phyloP scores from a whole-genome alignment of 2,888 invertebrate species.

The Notodonta dromedarius region DNA sequence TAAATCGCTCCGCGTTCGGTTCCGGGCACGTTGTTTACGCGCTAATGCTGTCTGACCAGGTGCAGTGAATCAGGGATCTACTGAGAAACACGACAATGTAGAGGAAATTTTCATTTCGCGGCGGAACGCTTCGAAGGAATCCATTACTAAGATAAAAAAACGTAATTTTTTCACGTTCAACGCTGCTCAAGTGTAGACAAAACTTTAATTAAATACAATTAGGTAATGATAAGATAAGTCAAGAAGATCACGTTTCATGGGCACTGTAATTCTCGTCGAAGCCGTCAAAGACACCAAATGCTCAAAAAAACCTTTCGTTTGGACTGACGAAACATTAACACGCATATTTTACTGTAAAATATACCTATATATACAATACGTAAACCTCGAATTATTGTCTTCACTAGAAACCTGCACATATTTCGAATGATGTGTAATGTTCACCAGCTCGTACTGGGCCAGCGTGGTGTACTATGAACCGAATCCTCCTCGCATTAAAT shows the following conservation, averaged over 20 bases:
- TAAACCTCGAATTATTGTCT: no score
- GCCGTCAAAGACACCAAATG: no score
- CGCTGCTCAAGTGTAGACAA: not conserved
- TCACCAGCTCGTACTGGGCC: no score
- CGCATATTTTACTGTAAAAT: no score
- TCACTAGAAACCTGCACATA: no score
- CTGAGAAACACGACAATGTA: constrained; percentile 3
- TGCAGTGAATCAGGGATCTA: constrained; percentile 22
- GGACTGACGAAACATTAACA: no score
- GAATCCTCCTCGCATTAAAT: no score
- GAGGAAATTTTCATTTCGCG: constrained; percentile 4
- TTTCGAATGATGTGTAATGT: no score
- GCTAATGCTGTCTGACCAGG: constrained; percentile 17
- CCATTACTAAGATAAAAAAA: not conserved
- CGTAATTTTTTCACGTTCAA: not conserved
- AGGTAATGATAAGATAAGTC: not conserved
- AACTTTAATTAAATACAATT: constrained; percentile 2
- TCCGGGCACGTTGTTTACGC: constrained; percentile 25
- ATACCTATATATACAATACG: no score
- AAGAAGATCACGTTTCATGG: not conserved
- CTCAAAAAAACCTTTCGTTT: no score
- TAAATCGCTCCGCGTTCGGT: constrained; percentile 18
- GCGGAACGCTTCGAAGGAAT: not conserved
- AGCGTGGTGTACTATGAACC: no score
- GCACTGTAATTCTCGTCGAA: no score